phyloP scores from a whole-genome alignment of 2,888 invertebrate species.

The Platycheirus rosarum region DNA sequence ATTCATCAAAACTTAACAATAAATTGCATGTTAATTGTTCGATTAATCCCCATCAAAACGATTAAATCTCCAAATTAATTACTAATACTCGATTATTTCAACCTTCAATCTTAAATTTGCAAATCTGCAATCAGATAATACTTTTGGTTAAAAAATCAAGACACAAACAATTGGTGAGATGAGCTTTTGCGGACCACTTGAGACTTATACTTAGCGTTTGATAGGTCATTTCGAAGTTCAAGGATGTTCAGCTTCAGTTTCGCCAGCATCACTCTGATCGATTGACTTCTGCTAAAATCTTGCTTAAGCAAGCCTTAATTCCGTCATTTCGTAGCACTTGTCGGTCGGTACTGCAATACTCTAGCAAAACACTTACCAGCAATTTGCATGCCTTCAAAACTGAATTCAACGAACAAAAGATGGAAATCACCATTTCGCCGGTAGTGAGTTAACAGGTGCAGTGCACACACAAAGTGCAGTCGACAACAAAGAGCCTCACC shows the following conservation, averaged over 20 bases:
- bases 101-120: not conserved
- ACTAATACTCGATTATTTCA: conserved; percentile 29
- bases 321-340: not conserved
- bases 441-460: conserved; percentile 47
- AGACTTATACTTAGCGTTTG: conserved; percentile 3
- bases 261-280: conserved; percentile 3
- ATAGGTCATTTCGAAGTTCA: conserved; percentile 34
- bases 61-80: conserved; percentile 51
- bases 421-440: not conserved
- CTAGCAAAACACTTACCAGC: not conserved
- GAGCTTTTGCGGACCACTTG: not conserved
- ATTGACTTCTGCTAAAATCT: conserved; percentile 12
- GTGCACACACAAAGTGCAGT: conserved; percentile 1
- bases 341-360: no score
- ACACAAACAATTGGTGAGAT: not conserved
- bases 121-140: not conserved
- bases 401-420: conserved; percentile 29
- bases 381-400: conserved; percentile 22
- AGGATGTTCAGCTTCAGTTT: conserved; percentile 2
- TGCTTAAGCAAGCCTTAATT: not conserved
- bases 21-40: conserved; percentile 45
- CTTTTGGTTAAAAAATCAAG: not conserved
- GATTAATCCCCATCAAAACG: conserved; percentile 37
- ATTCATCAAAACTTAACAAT: not conserved
- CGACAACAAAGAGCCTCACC: conserved; percentile 51